Conservation (phyloP, 2,797 vertebrate species). For the Xerus rutilus region DNA sequence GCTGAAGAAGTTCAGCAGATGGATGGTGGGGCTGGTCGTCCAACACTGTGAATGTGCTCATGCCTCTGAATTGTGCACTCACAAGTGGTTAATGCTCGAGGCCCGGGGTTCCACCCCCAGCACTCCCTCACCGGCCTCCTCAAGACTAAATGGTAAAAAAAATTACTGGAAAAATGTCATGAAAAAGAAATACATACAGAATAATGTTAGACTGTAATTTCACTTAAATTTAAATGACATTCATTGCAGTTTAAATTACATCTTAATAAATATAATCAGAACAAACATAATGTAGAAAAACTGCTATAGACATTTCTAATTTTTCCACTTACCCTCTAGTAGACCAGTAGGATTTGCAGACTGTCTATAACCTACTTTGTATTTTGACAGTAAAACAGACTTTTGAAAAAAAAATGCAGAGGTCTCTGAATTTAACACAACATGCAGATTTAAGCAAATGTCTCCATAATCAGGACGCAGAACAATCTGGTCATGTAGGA, state of each 20-base stretch:
- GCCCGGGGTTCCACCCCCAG: no score
- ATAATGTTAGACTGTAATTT: neutral
- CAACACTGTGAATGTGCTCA: no score
- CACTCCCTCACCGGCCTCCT: no score
- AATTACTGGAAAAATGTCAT: neutral
- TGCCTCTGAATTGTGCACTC: neutral
- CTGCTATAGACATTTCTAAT: neutral
- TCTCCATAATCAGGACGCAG: neutral
- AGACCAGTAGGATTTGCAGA: neutral
- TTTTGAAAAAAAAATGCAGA: neutral
- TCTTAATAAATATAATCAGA: conserved; percentile 27
- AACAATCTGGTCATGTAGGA: neutral
- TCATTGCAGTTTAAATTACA: neutral
- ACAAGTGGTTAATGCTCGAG: neutral
- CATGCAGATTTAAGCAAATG: neutral
- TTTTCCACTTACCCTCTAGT: neutral
- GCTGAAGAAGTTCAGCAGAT: neutral
- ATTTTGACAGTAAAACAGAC: neutral
- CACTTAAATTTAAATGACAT: neutral
- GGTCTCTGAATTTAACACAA: neutral
- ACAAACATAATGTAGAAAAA: neutral
- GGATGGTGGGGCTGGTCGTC: neutral
- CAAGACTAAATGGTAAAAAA: neutral
- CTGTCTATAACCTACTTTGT: neutral
- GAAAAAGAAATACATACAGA: neutral